Evolutionary conservation across 2,888 invertebrate species (phyloP).

Genomic region (Macrophya alboannulata): DNA sequence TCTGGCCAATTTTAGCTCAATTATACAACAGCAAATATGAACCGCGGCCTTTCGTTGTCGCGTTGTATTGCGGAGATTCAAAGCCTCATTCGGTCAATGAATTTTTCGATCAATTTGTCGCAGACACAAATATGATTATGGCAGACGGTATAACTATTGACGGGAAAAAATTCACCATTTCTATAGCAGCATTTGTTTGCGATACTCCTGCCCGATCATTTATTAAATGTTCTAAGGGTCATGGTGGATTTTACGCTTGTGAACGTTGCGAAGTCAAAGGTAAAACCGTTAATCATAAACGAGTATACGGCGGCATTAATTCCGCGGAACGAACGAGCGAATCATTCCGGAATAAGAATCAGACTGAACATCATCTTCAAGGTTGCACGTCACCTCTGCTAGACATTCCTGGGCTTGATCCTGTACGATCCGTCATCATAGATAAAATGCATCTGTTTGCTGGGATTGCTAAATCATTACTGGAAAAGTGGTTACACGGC

Average conservation of each 20-base stretch:
- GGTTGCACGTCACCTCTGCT: constrained; percentile 46
- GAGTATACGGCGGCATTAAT: constrained; percentile 36
- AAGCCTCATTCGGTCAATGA: constrained; percentile 54
- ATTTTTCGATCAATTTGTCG: constrained; percentile 56
- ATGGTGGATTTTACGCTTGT: constrained; percentile 58
- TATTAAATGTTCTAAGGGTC: constrained; percentile 58
- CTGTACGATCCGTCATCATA: constrained; percentile 40
- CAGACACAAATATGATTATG: constrained; percentile 43
- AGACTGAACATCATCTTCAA: constrained; percentile 56
- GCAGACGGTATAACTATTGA: constrained; percentile 56
- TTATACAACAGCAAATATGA: constrained; percentile 57
- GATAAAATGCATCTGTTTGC: constrained; percentile 56
- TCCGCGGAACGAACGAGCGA: constrained; percentile 36
- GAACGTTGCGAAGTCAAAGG: constrained; percentile 58
- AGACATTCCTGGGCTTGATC: constrained; percentile 48
- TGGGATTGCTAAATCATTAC: constrained; percentile 53
- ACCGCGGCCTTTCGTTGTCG: constrained; percentile 53
- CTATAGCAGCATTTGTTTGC: constrained; percentile 58
- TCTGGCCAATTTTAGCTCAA: constrained; percentile 65
- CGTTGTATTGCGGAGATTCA: constrained; percentile 55
- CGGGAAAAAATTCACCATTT: constrained; percentile 13
- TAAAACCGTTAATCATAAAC: constrained; percentile 30
- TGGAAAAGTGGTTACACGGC: constrained; percentile 38
- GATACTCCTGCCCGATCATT: constrained; percentile 60
- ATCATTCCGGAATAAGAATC: constrained; percentile 39